Base-by-base conservation (phyloP, 1,140 invertebrate species). In the Palaemon carinicauda region DNA sequence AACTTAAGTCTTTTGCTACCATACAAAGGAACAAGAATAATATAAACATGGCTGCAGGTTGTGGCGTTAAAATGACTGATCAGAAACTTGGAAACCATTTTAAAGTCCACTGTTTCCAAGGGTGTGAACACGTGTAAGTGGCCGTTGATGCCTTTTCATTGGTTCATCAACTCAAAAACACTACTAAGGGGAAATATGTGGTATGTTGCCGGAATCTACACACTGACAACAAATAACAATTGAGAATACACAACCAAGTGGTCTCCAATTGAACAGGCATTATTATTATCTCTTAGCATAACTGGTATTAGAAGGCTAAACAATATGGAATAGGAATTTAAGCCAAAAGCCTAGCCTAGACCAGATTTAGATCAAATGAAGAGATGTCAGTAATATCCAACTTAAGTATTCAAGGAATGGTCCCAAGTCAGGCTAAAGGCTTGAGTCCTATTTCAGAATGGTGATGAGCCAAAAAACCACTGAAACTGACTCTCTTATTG, bases 401-500 rank as follows among this genome's bases (percentile, higher is more conserved):
- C 41, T 41, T 41, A 41, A 41, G 7, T 41, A 4, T 41, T 41
- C 0, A 41, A 41, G 7, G 41, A 41, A 41, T 41, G 41, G 41
- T 41, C 41, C 41, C 41, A 41, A 41, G 41, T 41, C 41, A 41
- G 41, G 41, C 41, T 41, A 41, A 41, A 41, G 41, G 41, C 41
- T 41, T 41, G 41, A 41, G 41, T 41, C 41, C 41, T 73, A 73
- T 84, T n/a, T 54, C 73, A 56, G 33, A 19, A 51, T 71, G 52
- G 31, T 77, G 53, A 75, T 27, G 73, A 84, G 82, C 82, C 82
- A 84, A 84, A 83, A 41, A 51, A 75, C 33, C 73, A 83, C 71
- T 75, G 69, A 83, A 84, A 84, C 82, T 84, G 52, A 84, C 33
- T 78, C 79, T 77, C 53, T 82, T 84, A 84, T 84, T 84, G 82